A percentile compares a stretch with the other conserved stretches of the same genome.
phyloP scores from a whole-genome alignment of 2,113 vertebrate genomes.

The Anhinga anhinga region DNA sequence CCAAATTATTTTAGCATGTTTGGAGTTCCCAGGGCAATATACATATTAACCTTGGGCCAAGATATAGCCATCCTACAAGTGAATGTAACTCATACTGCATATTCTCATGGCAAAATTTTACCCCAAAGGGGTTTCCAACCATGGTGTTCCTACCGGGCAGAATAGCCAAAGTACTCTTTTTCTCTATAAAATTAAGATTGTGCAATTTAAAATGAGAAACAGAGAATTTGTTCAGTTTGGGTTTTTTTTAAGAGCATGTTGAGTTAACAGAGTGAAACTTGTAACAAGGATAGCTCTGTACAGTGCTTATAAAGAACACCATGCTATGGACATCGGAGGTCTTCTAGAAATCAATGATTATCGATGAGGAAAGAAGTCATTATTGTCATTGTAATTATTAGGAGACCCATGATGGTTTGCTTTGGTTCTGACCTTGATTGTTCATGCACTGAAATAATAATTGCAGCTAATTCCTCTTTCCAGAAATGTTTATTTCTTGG shows the following conservation, averaged over 20 bases:
- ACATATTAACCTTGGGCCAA: not conserved
- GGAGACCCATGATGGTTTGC: not conserved
- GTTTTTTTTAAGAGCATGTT: not conserved
- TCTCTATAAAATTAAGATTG: not conserved
- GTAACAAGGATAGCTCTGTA: not conserved
- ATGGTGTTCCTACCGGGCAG: not conserved
- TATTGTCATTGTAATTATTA: not conserved
- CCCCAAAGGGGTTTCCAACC: not conserved
- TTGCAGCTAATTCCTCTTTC: not conserved
- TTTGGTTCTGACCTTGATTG: constrained; percentile 13
- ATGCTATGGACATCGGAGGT: not conserved
- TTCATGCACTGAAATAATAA: not conserved
- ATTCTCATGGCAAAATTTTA: not conserved
- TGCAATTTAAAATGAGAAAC: not conserved
- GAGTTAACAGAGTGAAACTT: not conserved
- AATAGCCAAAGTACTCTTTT: not conserved
- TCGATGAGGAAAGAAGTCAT: not conserved
- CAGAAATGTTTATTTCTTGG: not conserved
- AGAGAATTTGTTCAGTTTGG: not conserved
- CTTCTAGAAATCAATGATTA: constrained; percentile 32
- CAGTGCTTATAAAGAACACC: not conserved
- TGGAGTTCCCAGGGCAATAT: not conserved
- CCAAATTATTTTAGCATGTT: not conserved
- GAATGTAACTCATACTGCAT: not conserved
- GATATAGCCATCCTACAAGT: not conserved